A percentile compares a stretch with the other conserved stretches of the same genome.
Evolutionary conservation across 1,140 invertebrate species (phyloP).

Genomic region (Musca vetustissima): DNA sequence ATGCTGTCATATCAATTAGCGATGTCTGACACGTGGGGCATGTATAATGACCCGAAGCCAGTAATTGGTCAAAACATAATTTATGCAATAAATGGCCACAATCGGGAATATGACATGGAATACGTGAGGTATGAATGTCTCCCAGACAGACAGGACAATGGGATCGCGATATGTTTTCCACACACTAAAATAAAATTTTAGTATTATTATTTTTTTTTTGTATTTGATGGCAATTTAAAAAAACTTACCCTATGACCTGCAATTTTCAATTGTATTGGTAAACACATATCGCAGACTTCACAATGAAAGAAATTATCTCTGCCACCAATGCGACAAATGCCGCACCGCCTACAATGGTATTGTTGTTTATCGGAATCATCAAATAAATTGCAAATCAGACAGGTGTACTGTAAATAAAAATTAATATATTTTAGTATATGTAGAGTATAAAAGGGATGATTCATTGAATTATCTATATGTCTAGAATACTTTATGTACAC

Average conservation of each 20-base stretch:
- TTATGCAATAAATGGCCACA: constrained; percentile 84
- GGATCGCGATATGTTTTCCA: constrained; percentile 81
- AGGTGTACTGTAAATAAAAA: constrained; percentile 71
- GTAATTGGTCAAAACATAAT: constrained; percentile 76
- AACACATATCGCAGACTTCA: constrained; percentile 82
- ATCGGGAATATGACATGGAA: constrained; percentile 81
- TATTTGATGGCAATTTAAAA: background rate
- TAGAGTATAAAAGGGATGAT: too few species aligned
- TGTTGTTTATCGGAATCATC: constrained; percentile 86
- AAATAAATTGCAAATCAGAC: constrained; percentile 83
- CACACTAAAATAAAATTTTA: constrained; percentile 64
- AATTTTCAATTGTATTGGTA: constrained; percentile 72
- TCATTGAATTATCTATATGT: too few species aligned
- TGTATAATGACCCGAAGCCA: constrained; percentile 73
- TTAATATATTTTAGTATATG: background rate
- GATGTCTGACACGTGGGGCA: constrained; percentile 86
- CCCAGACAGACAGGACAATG: constrained; percentile 87
- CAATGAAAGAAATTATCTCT: constrained; percentile 86
- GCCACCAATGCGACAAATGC: constrained; percentile 84
- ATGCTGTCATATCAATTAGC: constrained; percentile 78
- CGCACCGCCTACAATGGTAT: constrained; percentile 86
- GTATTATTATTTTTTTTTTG: background rate
- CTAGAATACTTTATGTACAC: too few species aligned
- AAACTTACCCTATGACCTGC: constrained; percentile 76
- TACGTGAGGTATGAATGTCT: constrained; percentile 85